Percentiles rank a stretch among this genome's conserved stretches.
Conservation (phyloP, 2,113 vertebrate genomes). For the Machaerirhynchus nigripectus region DNA sequence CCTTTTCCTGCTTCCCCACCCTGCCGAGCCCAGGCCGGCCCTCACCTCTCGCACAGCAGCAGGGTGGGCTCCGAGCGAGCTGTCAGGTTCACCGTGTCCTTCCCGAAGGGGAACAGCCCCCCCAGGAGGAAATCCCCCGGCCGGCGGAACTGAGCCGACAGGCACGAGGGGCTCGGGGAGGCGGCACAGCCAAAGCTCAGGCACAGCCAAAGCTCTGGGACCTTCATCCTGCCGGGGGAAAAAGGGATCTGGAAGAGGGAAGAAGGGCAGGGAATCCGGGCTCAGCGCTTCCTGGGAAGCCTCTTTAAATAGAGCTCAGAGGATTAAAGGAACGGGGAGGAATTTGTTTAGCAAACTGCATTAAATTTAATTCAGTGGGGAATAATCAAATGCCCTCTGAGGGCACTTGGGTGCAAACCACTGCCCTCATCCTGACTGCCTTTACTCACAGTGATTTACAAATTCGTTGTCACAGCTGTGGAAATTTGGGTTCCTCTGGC, state of each 20-base stretch:
- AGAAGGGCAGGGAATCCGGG: background rate
- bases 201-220: accelerated
- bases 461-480: background rate
- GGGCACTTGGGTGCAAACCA: background rate
- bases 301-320: background rate
- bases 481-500: background rate
- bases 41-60: conserved; percentile 78
- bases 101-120: conserved; percentile 83
- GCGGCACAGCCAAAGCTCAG: background rate
- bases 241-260: accelerated
- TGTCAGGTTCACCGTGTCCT: conserved; percentile 18
- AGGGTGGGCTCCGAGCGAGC: conserved; percentile 44
- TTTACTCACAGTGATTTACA: background rate
- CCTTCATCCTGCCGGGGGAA: background rate
- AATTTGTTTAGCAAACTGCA: conserved; percentile 68
- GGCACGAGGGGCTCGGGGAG: conserved; percentile 57
- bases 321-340: background rate
- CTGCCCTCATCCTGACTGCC: background rate
- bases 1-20: accelerated
- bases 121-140: conserved; percentile 84
- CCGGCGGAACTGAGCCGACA: conserved; percentile 69
- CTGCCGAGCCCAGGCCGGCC: background rate
- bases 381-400: background rate
- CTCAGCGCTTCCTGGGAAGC: background rate
- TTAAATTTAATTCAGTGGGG: background rate